Conservation (phyloP, 2,797 vertebrate genomes). For the Gouania willdenowi region DNA sequence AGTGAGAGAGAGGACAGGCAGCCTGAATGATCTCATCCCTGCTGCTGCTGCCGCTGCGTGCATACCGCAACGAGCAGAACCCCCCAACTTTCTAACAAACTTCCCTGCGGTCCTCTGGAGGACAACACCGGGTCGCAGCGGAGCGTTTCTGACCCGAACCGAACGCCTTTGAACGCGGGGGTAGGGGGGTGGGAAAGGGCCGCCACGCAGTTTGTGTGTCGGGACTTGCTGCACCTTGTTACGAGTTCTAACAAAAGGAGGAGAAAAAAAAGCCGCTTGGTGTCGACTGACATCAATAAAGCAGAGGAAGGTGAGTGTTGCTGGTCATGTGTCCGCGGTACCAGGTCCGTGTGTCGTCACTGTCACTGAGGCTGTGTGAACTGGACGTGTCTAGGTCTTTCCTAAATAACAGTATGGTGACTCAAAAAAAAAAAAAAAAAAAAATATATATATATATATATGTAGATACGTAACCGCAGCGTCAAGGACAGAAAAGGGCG, state of each 20-base stretch:
- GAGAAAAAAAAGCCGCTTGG: constrained; percentile 27
- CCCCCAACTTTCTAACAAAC: constrained; percentile 77
- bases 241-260: constrained; percentile 51
- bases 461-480: too few species aligned
- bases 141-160: constrained; percentile 3
- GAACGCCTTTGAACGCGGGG: constrained; percentile 8
- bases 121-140: constrained; percentile 11
- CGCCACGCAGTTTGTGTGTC: constrained; percentile 10
- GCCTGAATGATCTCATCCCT: constrained; percentile 79
- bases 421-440: too few species aligned
- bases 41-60: constrained; percentile 77
- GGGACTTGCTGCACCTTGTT: constrained; percentile 19
- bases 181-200: constrained; percentile 2
- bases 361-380: constrained; percentile 5
- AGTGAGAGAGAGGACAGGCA: constrained; percentile 28
- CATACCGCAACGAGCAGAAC: constrained; percentile 72
- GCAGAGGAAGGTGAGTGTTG: constrained; percentile 58
- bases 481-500: constrained; percentile 61
- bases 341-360: constrained; percentile 28
- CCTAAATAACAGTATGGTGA: too few species aligned
- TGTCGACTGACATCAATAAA: constrained; percentile 44
- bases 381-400: constrained; percentile 18
- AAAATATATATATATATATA: too few species aligned
- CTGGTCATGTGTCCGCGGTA: constrained; percentile 7
- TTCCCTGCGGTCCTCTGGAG: constrained; percentile 59